Base-by-base conservation (phyloP, 2,888 invertebrate species). In the Deilephila elpenor region DNA sequence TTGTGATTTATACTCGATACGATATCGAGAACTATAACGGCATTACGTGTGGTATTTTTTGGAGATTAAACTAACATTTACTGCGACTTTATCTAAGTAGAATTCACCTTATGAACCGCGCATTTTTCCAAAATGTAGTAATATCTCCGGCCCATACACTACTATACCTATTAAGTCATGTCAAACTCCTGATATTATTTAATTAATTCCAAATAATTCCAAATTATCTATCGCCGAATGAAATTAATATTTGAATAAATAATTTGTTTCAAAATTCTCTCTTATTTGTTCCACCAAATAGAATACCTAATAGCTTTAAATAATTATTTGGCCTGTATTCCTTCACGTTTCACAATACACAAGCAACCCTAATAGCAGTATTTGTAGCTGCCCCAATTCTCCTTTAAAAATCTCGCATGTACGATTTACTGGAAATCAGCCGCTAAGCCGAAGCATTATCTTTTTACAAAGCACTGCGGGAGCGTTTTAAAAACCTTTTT, bases 391-490 rank as follows among this genome's bases (percentile, higher is more conserved):
- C 62, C 64, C 72, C 72, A 59, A 32, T 72, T 72, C 62, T 8
- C 56, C 56, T 72, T 72, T 56, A 64, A 72, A 72, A 64, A 34
- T 56, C 62, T 32, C 56, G 34, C 60, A 72, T 34, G 64, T 56
- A 37, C 34, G 34, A 19, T 56, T 64, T 37, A 37, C 25, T 56
- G 64, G 64, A 72, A 72, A 53, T 32, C 64, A 64, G 20, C 20
- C 72, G 61, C 17, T 60, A 25, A 37, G 7, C 34, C 51, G 62
- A 34, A 56, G 56, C 64, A 64, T 72, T 64, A 64, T 72, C 72
- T 72, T 72, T 72, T 72, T 72, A 56, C 56, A 64, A 53, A 37
- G 56, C 64, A 25, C 72, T 20, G 37, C 71, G 56, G 56, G 62
- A 64, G 25, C 56, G 53, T 59, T 37, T 64, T 64, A 56, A 56